These are phyloP conservation scores for Apodemus speciosus DNA, from an alignment of 2,113 vertebrate species.

Conservation along the genomic window DNA sequence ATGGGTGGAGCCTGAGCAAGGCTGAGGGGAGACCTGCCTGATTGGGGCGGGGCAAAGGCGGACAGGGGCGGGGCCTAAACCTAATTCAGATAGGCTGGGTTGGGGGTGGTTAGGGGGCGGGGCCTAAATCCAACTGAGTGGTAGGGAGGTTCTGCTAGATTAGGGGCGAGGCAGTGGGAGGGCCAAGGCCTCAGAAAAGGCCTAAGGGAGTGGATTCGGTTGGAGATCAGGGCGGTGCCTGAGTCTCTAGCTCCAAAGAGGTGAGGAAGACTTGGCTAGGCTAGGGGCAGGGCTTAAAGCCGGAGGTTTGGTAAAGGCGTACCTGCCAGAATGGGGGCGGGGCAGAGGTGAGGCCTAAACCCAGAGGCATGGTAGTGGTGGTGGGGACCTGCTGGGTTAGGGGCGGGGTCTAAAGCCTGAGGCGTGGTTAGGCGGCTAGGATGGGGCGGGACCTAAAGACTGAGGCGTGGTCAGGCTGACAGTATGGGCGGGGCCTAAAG, in stretches of 20 bases:
- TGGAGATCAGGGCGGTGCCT: not conserved
- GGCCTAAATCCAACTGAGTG: not conserved
- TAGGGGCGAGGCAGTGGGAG: not conserved
- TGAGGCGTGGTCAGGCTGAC: not conserved
- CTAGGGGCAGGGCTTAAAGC: not conserved
- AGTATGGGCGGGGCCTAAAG: not conserved
- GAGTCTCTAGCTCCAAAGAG: not conserved
- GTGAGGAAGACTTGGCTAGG: not conserved
- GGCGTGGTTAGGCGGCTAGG: not conserved
- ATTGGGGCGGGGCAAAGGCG: not conserved
- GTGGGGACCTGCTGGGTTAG: not conserved
- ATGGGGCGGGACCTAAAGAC: not conserved
- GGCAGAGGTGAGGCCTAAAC: not conserved
- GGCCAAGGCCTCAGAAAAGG: not conserved
- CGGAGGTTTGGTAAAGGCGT: not conserved
- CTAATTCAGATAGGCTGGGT: not conserved
- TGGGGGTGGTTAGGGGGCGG: not conserved
- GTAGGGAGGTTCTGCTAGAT: not conserved
- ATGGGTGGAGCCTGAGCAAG: not conserved
- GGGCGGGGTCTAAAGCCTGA: not conserved
- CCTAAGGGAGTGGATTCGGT: not conserved
- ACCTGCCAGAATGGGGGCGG: not conserved
- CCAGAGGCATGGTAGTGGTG: not conserved
- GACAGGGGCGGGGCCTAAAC: not conserved
- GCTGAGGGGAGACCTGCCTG: not conserved